These are phyloP conservation scores for Anguilla obscura DNA, from an alignment of 2,797 vertebrate species.

Conservation along the genomic window DNA sequence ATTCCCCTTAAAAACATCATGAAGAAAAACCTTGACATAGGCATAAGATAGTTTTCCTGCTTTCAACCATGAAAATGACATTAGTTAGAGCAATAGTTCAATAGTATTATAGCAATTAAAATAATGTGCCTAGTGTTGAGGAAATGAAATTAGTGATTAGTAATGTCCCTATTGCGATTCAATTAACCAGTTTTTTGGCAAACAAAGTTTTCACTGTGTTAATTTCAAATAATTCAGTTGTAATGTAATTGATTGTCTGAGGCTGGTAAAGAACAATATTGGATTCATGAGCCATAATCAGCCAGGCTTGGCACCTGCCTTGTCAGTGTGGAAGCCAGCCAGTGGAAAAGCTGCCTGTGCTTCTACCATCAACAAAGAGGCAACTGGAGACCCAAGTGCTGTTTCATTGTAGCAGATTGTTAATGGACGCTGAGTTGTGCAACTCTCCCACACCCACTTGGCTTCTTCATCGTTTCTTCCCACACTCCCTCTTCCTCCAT, in stretches of 20 bases:
- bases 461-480: constrained; percentile 37
- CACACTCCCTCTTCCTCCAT: constrained; percentile 46
- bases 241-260: constrained; percentile 20
- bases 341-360: constrained; percentile 34
- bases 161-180: neutral
- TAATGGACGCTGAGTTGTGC: constrained; percentile 57
- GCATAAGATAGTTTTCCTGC: neutral
- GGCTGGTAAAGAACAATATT: constrained; percentile 36
- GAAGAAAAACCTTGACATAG: neutral
- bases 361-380: constrained; percentile 35
- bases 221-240: neutral
- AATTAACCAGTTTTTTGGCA: neutral
- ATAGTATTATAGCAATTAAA: neutral
- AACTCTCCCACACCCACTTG: constrained; percentile 46
- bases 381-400: constrained; percentile 42
- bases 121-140: neutral
- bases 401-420: constrained; percentile 34
- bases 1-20: neutral
- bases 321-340: constrained; percentile 27
- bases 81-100: neutral
- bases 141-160: neutral
- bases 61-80: neutral
- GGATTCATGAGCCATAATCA: constrained; percentile 52
- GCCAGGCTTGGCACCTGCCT: constrained; percentile 29
- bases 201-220: neutral